Conservation (phyloP, 2,797 vertebrate species). For the Psittacula echo region DNA sequence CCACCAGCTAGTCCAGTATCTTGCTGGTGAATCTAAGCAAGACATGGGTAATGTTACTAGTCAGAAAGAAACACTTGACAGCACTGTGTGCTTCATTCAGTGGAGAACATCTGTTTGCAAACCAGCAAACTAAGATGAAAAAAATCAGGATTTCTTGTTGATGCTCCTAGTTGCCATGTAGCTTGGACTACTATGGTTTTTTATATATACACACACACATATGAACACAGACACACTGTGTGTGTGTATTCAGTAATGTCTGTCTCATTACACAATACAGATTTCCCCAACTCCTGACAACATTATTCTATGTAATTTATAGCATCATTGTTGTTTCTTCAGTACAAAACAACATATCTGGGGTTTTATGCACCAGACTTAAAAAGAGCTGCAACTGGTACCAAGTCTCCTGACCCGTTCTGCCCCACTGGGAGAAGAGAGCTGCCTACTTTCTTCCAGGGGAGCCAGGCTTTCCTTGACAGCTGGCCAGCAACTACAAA, state of each 20-base stretch:
- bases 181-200: not conserved
- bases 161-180: not conserved
- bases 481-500: not conserved
- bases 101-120: slow-evolving; percentile 46
- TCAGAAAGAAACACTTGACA: slow-evolving; percentile 24
- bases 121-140: not conserved
- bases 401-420: too few species aligned
- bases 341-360: not conserved
- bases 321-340: not conserved
- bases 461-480: not conserved
- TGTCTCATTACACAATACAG: not conserved
- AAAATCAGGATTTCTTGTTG: not conserved
- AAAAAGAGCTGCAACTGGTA: not conserved
- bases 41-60: slow-evolving; percentile 7
- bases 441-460: not conserved
- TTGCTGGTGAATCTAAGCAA: slow-evolving; percentile 48
- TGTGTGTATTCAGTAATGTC: not conserved
- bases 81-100: slow-evolving; percentile 14
- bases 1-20: slow-evolving; percentile 43
- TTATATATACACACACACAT: accelerated
- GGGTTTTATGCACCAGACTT: not conserved
- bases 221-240: accelerated
- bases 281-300: not conserved
- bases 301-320: not conserved
- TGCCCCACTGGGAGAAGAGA: not conserved